Base-by-base conservation (phyloP, 2,113 vertebrate genomes). In the Phaethon lepturus region DNA sequence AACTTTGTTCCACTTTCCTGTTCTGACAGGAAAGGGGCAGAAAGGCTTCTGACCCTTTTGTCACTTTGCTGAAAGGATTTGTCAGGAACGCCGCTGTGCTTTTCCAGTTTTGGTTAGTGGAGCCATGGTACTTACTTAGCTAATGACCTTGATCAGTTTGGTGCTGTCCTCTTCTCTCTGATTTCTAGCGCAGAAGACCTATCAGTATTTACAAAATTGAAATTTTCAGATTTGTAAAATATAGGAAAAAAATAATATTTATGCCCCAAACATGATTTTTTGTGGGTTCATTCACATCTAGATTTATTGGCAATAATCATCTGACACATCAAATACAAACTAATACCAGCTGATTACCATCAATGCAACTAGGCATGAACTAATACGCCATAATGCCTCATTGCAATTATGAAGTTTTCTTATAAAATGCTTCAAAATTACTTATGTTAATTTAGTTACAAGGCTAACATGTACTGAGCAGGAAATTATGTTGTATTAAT, bases 401-500 rank as follows among this genome's bases (percentile, higher is more conserved):
- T 72, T 92, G 80, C 60, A 88, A 88, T 96, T 96, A 95, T 7
- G 88, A 97, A 96, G 83, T 97, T 98, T 98, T 98, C 97, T 96
- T 97, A 96, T 94, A 98, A 96, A 98, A 98, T 92, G 81, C 47
- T 96, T 98, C 97, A 96, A 97, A 97, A 95, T 95, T 94, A 62
- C 91, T 94, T 96, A 95, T 66, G 92, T 95, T 98, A 98, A 98
- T 97, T 96, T 94, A 94, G 90, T 97, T 98, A 97, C 76, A 97
- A 97, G 94, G 94, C 95, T 90, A 95, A 73, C 92, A 55, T 92
- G 75, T 96, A 97, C 94, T 95, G 97, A 95, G 93, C 94, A 96
- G 95, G 84, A 97, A 98, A 98, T 98, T 97, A 97, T 96, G 97
- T 96, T 96, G 58, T 94, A 96, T 97, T 98, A 98, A 98, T 98